Evolutionary conservation across 2,113 vertebrate species (phyloP).

Genomic region (Deroptyus accipitrinus): DNA sequence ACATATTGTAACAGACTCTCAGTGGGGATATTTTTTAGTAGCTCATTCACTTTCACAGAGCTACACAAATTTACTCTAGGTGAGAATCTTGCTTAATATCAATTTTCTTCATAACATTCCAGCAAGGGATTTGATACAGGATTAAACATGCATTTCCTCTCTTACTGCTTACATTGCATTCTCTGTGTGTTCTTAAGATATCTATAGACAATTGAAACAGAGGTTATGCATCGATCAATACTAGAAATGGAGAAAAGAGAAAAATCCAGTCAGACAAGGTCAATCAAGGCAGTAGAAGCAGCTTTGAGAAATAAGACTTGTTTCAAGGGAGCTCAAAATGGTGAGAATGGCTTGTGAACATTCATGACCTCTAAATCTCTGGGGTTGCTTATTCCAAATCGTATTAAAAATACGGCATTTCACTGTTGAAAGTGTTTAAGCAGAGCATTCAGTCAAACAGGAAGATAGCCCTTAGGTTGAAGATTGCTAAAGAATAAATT

Average conservation of each 20-base stretch:
- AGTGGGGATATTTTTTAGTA: not conserved
- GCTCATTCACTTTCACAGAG: not conserved
- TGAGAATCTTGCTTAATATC: not conserved
- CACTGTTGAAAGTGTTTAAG: not conserved
- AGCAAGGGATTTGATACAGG: not conserved
- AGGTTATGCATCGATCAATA: not conserved
- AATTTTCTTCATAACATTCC: not conserved
- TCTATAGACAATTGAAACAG: not conserved
- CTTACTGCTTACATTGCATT: not conserved
- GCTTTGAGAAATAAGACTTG: not conserved
- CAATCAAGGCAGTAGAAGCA: not conserved
- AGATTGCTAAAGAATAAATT: not conserved
- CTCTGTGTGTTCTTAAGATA: not conserved
- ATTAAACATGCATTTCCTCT: slow-evolving; percentile 17
- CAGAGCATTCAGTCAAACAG: not conserved
- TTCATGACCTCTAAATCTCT: not conserved
- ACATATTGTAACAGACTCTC: not conserved
- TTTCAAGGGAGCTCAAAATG: not conserved
- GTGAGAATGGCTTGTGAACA: not conserved
- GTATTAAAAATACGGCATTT: not conserved
- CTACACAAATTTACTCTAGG: not conserved
- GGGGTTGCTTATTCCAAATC: not conserved
- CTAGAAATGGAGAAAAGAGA: not conserved
- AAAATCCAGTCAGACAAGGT: not conserved
- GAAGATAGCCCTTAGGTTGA: not conserved